Evolutionary conservation across 1,140 invertebrate species (phyloP), one percentile per base, ranked within the genome.

Genomic region (Trichonephila clavata): DNA sequence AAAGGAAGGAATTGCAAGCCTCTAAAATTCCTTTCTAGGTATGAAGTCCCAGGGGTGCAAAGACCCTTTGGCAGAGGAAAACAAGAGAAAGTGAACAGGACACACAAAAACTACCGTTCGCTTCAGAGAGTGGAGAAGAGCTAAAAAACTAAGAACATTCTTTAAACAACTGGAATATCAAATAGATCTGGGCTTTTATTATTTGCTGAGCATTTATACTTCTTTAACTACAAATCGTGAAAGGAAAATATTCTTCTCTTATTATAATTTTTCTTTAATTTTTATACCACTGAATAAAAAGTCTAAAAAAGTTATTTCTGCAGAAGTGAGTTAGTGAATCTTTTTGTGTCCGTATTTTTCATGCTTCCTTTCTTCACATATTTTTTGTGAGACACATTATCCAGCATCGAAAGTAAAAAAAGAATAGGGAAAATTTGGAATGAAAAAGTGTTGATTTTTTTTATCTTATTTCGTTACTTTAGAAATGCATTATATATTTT

Each of bases 401-500:
- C 71, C 27, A 77, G 16, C 24, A 77, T 18, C 71, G 14, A 32
- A 77, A 39, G 32, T 16, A 18, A 32, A 10, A 24, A 77, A 77
- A 16, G 27, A 39, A 77, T 24, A 39, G 21, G 39, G 27, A 32
- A 77, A 39, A 27, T 2, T 3, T 39, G 27, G 27, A 77, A 14
- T 18, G 27, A 77, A 77, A 77, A 77, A 39, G 71, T 77, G 71
- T 77, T 77, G 71, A 77, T 77, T 32, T 77, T 32, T 77, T 77
- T 77, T 77, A 77, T 77, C 71, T 77, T 24, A 77, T 77, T 77
- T 32, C 18, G 71, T 77, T 77, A 77, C 71, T 77, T 77, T 77
- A 18, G 71, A 77, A 77, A 39, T 77, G 27, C 71, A 77, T 77
- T 77, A 14, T 39, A 0, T 39, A 1, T 6, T 39, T 39, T 65